Percentiles rank a stretch among this genome's conserved stretches.
Conservation (phyloP, 2,113 vertebrate species). For the Corythaixoides concolor region DNA sequence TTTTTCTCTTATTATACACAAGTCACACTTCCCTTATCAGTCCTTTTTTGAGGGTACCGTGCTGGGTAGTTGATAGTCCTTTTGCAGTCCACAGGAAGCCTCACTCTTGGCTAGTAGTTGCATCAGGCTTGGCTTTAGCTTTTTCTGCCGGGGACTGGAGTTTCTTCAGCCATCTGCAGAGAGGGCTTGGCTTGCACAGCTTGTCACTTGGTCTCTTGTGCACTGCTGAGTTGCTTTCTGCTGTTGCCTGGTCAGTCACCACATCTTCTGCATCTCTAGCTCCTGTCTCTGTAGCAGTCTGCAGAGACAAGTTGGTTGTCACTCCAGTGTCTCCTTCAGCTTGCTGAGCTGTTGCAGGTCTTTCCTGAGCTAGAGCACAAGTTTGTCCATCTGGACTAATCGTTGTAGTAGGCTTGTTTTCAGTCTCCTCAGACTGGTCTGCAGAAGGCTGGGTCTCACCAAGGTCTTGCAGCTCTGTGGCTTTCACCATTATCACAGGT, state of each 20-base stretch:
- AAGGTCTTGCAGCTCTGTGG: background rate
- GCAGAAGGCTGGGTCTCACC: background rate
- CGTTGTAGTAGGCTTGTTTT: accelerated
- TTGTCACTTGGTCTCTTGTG: accelerated
- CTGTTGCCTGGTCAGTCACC: background rate
- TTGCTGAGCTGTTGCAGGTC: background rate
- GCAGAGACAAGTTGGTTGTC: background rate
- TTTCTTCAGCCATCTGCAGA: conserved; percentile 48
- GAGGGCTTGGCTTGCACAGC: background rate
- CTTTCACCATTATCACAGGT: accelerated
- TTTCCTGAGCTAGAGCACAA: accelerated
- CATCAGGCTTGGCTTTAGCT: background rate
- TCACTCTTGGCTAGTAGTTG: background rate
- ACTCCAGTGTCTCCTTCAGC: accelerated
- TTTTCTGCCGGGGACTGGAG: background rate
- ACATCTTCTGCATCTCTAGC: background rate
- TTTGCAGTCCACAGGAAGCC: background rate
- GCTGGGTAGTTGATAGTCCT: background rate
- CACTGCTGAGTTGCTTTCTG: accelerated
- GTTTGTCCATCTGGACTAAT: background rate
- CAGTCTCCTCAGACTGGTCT: background rate
- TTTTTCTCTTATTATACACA: accelerated
- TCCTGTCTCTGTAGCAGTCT: accelerated
- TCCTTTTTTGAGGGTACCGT: background rate
- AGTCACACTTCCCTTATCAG: background rate